Percentiles rank a stretch among this genome's conserved stretches.
These are phyloP conservation scores for Spongia lamella DNA, from an alignment of 37 sponge, comb jelly and placozoan genomes.

Conservation along the genomic window DNA sequence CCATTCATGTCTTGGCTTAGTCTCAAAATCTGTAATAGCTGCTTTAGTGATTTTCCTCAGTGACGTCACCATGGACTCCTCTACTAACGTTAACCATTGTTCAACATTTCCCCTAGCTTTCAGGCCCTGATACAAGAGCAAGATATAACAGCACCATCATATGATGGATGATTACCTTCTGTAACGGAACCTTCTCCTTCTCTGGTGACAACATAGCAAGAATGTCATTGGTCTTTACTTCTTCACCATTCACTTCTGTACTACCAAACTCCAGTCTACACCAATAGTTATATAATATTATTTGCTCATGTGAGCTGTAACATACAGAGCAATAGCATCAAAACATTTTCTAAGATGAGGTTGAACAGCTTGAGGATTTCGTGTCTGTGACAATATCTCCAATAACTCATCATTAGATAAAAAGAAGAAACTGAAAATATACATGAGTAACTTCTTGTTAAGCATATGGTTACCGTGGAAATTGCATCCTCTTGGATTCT, in stretches of 20 bases:
- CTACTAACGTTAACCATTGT: slow-evolving; percentile 89
- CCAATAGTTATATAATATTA: too few species aligned
- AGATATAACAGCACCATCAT: background rate
- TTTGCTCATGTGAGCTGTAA: slow-evolving; percentile 1
- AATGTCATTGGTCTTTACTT: slow-evolving; percentile 89
- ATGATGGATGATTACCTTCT: slow-evolving; percentile 61
- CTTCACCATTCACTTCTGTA: slow-evolving; percentile 59
- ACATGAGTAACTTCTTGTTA: background rate
- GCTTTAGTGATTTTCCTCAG: slow-evolving; percentile 87
- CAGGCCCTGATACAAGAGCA: slow-evolving; percentile 44
- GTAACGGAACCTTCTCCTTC: slow-evolving; percentile 74
- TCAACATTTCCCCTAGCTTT: slow-evolving; percentile 97
- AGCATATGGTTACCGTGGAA: slow-evolving; percentile 52
- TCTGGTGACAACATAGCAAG: slow-evolving; percentile 96
- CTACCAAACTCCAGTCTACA: slow-evolving; percentile 89
- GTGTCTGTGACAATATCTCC: slow-evolving; percentile 96
- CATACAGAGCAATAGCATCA: slow-evolving; percentile 92
- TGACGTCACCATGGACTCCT: slow-evolving; percentile 93
- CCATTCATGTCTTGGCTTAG: slow-evolving; percentile 90
- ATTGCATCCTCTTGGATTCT: slow-evolving; percentile 89
- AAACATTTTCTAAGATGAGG: slow-evolving; percentile 99
- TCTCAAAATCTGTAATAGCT: slow-evolving; percentile 85
- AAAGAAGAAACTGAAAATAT: slow-evolving; percentile 77
- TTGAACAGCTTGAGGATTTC: slow-evolving; percentile 96
- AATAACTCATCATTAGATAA: slow-evolving; percentile 97